Base-by-base conservation (phyloP, 1,140 invertebrate genomes). In the Hormaphis cornu region DNA sequence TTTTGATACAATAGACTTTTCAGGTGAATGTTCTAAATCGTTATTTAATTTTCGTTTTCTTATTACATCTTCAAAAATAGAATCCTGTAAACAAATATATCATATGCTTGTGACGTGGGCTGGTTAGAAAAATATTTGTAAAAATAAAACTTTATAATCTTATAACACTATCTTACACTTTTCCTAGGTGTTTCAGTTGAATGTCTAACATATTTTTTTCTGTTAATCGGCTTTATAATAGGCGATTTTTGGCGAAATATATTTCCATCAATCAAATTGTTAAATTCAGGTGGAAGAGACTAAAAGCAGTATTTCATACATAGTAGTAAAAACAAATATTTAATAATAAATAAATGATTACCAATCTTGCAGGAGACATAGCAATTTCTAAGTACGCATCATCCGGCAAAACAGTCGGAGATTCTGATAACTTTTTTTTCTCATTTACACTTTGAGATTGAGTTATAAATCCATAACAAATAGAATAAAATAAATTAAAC, bases 341-440 rank as follows among this genome's bases (percentile, higher is more conserved):
- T 8, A 22, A 20, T n/a, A 33, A 16, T 44, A 10, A 66, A 22
- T 10, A 35, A 33, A 50, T 1, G 5, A 35, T 66, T 48, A 66
- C 61, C 61, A 66, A 35, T 66, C 61, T 66, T 22, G 18, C 44
- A n/a, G 61, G 61, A 33, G 61, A 66, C 24, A 50, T 14, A 63
- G 44, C 30, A 66, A 35, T 66, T 12, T 66, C 44, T 48, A 48
- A 9, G 26, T 50, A 66, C 24, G 44, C 12, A 35, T 66, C 44
- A 33, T 66, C n/a, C 24, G 28, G 1, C 10, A 20, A 24, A 50
- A 10, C 14, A 33, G 28, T 50, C 7, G 20, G 42, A 26, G 12
- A 24, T n/a, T 14, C 12, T 42, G 40, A 42, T 12, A 8, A 33
- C 8, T 44, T 66, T 33, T 12, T 50, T 48, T 66, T 66, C 1